These are phyloP conservation scores for Neoseiulus cucumeris DNA, from an alignment of 1,140 invertebrate species.

Conservation along the genomic window DNA sequence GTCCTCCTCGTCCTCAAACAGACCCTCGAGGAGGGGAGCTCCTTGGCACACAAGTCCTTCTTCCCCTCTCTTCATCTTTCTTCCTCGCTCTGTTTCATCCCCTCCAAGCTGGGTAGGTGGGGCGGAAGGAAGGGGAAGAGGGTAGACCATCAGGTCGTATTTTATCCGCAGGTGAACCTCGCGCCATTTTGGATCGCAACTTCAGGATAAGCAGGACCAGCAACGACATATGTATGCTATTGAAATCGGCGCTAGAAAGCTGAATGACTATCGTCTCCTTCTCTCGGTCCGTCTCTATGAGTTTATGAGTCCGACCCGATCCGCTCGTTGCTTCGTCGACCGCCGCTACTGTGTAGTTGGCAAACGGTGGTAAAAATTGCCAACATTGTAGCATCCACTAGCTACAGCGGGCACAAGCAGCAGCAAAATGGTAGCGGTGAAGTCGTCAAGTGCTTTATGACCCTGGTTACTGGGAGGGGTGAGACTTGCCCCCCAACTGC, in stretches of 20 bases:
- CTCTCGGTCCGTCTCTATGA: not conserved
- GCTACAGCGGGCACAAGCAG: not conserved
- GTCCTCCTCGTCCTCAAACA: conserved; percentile 12
- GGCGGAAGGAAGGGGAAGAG: conserved; percentile 4
- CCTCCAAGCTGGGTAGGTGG: not conserved
- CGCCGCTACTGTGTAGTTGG: not conserved
- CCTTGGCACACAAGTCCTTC: conserved; percentile 12
- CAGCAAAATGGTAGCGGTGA: not conserved
- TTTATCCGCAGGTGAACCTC: not conserved
- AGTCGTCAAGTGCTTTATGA: conserved; percentile 11
- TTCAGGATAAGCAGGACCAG: too few relatives aligned
- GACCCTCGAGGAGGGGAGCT: not conserved
- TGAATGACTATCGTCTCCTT: not conserved
- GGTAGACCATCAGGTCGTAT: not conserved
- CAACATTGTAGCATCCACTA: not conserved
- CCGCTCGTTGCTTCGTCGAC: too few relatives aligned
- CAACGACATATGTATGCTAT: not conserved
- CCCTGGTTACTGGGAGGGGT: not conserved
- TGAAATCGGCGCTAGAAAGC: not conserved
- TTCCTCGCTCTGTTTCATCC: not conserved
- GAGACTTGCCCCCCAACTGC: too few relatives aligned
- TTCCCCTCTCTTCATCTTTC: not conserved
- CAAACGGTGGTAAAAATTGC: not conserved
- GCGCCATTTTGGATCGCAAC: conserved; percentile 12
- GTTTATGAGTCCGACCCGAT: too few relatives aligned